A percentile compares a stretch with the other conserved stretches of the same genome.
phyloP scores from a whole-genome alignment of 2,888 invertebrate species.

The Pheosia gnoma region DNA sequence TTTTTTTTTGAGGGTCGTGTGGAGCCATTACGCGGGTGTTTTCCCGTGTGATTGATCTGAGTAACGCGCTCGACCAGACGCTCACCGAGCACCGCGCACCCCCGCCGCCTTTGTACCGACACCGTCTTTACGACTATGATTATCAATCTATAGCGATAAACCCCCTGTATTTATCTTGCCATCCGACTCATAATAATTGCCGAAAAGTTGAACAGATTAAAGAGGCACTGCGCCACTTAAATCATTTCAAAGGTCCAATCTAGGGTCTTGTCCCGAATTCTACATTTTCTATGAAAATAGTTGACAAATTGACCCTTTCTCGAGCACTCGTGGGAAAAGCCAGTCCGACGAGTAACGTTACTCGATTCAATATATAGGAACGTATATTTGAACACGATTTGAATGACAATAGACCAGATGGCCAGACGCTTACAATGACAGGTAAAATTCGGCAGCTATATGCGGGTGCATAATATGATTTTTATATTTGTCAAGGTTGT shows the following conservation, averaged over 20 bases:
- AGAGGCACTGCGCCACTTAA: conserved; percentile 11
- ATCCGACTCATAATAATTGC: neutral
- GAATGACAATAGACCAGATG: conserved; percentile 42
- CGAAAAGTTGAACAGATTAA: conserved; percentile 1
- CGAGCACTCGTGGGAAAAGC: conserved; percentile 34
- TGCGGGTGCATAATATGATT: conserved; percentile 46
- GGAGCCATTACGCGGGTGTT: conserved; percentile 71
- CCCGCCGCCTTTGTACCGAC: conserved; percentile 18
- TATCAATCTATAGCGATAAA: conserved; percentile 24
- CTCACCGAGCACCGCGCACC: conserved; percentile 23
- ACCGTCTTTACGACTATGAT: conserved; percentile 27
- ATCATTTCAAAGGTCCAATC: conserved; percentile 8
- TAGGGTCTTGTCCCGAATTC: conserved; percentile 17
- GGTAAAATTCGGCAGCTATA: conserved; percentile 31
- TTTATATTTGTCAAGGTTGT: conserved; percentile 62
- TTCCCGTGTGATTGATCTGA: conserved; percentile 72
- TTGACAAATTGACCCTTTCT: conserved; percentile 28
- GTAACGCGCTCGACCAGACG: conserved; percentile 44
- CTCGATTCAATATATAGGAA: conserved; percentile 21
- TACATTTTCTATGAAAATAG: conserved; percentile 30
- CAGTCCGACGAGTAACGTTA: conserved; percentile 19
- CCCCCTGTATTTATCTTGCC: conserved; percentile 11
- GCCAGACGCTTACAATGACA: conserved; percentile 36
- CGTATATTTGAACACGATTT: conserved; percentile 25
- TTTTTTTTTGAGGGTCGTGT: conserved; percentile 61